Evolutionary conservation across 1,140 invertebrate species (phyloP), one percentile per base, ranked within the genome.

Genomic region (Procambarus virginalis): DNA sequence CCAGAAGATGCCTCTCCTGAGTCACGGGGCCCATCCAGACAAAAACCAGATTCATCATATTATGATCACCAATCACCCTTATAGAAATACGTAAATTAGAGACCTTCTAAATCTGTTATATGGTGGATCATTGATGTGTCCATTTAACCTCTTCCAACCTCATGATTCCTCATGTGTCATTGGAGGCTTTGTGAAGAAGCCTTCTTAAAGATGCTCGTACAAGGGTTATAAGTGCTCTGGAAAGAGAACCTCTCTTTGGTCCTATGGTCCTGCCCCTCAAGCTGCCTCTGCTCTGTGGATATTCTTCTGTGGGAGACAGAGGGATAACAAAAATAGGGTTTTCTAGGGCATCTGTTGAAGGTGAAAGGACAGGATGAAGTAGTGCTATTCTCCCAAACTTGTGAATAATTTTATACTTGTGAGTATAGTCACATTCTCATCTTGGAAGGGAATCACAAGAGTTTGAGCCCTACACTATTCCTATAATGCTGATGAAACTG

Each of bases 21-120:
- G 58, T 78, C 88, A 20, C 88, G 81, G 49, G 60, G 73, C 17
- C 88, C 88, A 48, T 60, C 76, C 78, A 89, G 88, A 89, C 88
- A 89, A 78, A 89, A 89, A n/a, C 68, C n/a, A 73, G 84, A 86
- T 86, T 86, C 75, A 76, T 86, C 84, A 58, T 75, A 84, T 80
- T 88, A 88, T 88, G 86, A 88, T 84, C 88, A 84, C 64, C 88
- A 89, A 79, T 89, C 88, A 89, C 88, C 88, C 58, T 89, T 89
- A 89, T 89, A 89, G 88, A 89, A 89, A 55, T 78, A 89, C 78
- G 76, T 89, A 73, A 80, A 84, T 84, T 83, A 84, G 82, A 68
- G 84, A 45, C 60, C 81, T 79, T 78, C 81, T 79, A 84, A 73
- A 84, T 84, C 88, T 89, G 81, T 84, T 89, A 84, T 84, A 83